Evolutionary conservation across 2,888 invertebrate species (phyloP).

Genomic region (Cheilosia pagana): DNA sequence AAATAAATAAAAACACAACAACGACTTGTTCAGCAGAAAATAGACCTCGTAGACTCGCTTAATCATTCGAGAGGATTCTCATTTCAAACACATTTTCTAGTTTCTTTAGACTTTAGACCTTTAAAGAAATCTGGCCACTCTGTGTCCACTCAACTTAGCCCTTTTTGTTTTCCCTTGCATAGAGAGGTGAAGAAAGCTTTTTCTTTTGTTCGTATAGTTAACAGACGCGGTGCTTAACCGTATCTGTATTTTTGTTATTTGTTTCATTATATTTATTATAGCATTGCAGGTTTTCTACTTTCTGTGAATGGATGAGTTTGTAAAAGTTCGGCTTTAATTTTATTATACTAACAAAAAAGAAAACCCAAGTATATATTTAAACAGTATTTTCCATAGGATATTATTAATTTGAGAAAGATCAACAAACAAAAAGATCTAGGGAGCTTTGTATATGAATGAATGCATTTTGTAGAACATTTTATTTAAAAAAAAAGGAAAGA

Average conservation of each 20-base stretch:
- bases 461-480: slow-evolving; percentile 66
- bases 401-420: slow-evolving; percentile 43
- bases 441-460: slow-evolving; percentile 66
- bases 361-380: slow-evolving; percentile 33
- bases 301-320: slow-evolving; percentile 69
- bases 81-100: background rate
- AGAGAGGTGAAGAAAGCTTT: slow-evolving; percentile 8
- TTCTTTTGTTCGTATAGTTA: background rate
- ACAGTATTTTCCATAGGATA: slow-evolving; percentile 53
- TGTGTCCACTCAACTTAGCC: background rate
- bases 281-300: slow-evolving; percentile 72
- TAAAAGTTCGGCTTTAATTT: slow-evolving; percentile 55
- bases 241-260: slow-evolving; percentile 24
- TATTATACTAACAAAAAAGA: slow-evolving; percentile 30
- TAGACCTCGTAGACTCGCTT: slow-evolving; percentile 6
- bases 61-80: slow-evolving; percentile 24
- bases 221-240: slow-evolving; percentile 20
- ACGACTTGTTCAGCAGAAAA: slow-evolving; percentile 37
- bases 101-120: slow-evolving; percentile 9
- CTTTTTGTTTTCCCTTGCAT: slow-evolving; percentile 7
- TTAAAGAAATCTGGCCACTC: background rate
- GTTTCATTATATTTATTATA: slow-evolving; percentile 55
- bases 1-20: slow-evolving; percentile 22
- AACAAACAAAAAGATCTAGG: slow-evolving; percentile 31
- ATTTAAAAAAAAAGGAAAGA: slow-evolving; percentile 20